These are phyloP conservation scores for Latrodectus elegans DNA, from an alignment of 2,888 invertebrate species.

Conservation along the genomic window DNA sequence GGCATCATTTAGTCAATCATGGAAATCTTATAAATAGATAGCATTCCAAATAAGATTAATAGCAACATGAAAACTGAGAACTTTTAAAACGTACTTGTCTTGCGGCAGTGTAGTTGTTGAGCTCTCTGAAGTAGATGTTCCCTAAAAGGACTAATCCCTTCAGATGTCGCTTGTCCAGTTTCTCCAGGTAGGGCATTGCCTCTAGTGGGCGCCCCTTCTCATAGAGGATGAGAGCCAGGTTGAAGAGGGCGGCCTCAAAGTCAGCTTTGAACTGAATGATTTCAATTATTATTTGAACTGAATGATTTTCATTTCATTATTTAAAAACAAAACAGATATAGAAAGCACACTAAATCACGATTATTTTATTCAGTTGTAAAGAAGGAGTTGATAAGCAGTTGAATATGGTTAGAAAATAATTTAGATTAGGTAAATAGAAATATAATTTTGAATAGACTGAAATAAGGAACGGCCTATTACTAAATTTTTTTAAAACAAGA, in stretches of 20 bases:
- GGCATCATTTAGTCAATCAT: too few species aligned
- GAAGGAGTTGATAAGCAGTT: too few species aligned
- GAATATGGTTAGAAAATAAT: too few species aligned
- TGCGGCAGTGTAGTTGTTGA: too few species aligned
- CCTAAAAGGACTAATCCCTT: conserved; percentile 54
- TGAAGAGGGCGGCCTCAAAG: conserved; percentile 52
- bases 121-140: conserved; percentile 20
- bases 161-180: conserved; percentile 23
- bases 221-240: conserved; percentile 50
- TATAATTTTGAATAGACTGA: too few species aligned
- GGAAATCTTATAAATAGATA: too few species aligned
- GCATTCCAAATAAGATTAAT: not conserved
- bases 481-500: too few species aligned
- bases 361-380: too few species aligned
- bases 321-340: too few species aligned
- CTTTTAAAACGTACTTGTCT: conserved; percentile 12
- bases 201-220: conserved; percentile 48
- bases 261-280: conserved; percentile 29
- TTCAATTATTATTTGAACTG: conserved; percentile 33
- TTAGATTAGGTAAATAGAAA: too few species aligned
- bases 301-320: not conserved
- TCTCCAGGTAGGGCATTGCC: conserved; percentile 44
- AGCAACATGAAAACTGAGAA: not conserved
- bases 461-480: too few species aligned
- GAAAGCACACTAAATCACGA: not conserved